A percentile compares a stretch with the other conserved stretches of the same genome.
These are phyloP conservation scores for Spilarctia lutea DNA, from an alignment of 2,888 invertebrate genomes.

Conservation along the genomic window DNA sequence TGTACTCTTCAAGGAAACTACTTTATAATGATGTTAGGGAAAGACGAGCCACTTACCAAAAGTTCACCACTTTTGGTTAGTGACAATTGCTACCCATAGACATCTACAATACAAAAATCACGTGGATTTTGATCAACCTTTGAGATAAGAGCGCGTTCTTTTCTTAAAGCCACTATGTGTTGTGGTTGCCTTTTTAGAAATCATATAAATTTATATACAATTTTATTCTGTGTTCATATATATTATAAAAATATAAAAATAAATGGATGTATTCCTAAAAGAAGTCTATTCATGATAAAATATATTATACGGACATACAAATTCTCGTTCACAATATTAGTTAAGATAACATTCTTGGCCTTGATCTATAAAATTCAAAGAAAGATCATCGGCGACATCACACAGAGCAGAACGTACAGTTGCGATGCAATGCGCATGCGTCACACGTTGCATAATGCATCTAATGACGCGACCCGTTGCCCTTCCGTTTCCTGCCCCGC, in stretches of 20 bases:
- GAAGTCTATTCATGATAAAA: too few relatives aligned
- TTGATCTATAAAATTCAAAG: constrained; percentile 11
- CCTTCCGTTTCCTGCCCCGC: constrained; percentile 79
- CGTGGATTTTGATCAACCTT: background rate
- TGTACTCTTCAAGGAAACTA: background rate
- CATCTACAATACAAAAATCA: background rate
- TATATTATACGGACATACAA: background rate
- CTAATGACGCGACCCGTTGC: constrained; percentile 78
- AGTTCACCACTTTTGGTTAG: too few relatives aligned
- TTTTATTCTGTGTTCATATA: too few relatives aligned
- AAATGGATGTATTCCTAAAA: too few relatives aligned
- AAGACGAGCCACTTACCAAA: background rate
- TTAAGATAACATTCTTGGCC: background rate
- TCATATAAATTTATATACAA: too few relatives aligned
- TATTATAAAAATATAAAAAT: too few relatives aligned
- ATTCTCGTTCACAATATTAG: background rate
- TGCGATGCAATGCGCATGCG: constrained; percentile 70
- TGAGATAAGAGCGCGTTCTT: background rate
- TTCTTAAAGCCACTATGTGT: too few relatives aligned
- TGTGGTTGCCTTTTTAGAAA: too few relatives aligned
- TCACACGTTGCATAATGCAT: constrained; percentile 79
- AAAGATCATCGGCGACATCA: constrained; percentile 11
- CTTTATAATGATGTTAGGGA: background rate
- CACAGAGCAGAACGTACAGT: constrained; percentile 37
- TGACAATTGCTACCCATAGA: background rate